Evolutionary conservation across 2,113 vertebrate genomes (phyloP).

Genomic region (Scortum barcoo): DNA sequence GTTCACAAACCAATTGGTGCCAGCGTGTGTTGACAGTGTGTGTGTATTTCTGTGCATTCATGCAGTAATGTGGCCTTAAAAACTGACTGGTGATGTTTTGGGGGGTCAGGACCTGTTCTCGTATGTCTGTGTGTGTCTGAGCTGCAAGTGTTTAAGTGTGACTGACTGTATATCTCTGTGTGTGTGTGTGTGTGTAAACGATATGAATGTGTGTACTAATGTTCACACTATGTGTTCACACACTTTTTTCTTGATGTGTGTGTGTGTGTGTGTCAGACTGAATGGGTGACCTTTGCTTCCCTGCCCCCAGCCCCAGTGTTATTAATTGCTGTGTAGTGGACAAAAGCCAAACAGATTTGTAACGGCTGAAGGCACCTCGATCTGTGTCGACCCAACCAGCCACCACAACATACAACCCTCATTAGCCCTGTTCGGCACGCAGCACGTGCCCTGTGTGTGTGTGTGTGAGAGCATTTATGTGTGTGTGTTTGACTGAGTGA

Average conservation of each 20-base stretch:
- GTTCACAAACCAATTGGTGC: slow-evolving; percentile 28
- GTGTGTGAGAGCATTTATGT: slow-evolving; percentile 51
- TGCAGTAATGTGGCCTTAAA: slow-evolving; percentile 25
- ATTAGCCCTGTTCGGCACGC: slow-evolving; percentile 93
- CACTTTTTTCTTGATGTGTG: slow-evolving; percentile 23
- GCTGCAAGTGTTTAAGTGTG: slow-evolving; percentile 4
- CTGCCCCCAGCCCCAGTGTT: slow-evolving; percentile 90
- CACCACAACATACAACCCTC: slow-evolving; percentile 96
- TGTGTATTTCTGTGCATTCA: slow-evolving; percentile 29
- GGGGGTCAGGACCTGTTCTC: slow-evolving; percentile 51
- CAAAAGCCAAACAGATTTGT: slow-evolving; percentile 99
- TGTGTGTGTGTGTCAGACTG: slow-evolving; percentile 58
- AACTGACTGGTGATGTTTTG: slow-evolving; percentile 31
- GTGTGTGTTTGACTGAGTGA: slow-evolving; percentile 37
- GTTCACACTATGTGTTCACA: slow-evolving; percentile 27
- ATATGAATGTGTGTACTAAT: slow-evolving; percentile 10
- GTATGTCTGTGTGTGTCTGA: slow-evolving; percentile 30
- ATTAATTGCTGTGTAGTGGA: slow-evolving; percentile 97
- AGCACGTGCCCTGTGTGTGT: slow-evolving; percentile 48
- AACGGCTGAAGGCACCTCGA: slow-evolving; percentile 97
- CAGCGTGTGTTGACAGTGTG: slow-evolving; percentile 26
- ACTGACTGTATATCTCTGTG: slow-evolving; percentile 29
- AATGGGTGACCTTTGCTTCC: slow-evolving; percentile 88
- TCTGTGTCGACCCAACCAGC: slow-evolving; percentile 93
- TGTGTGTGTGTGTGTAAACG: neutral